Evolutionary conservation across 2,888 invertebrate genomes (phyloP).

Genomic region (Invenusta paracnida): DNA sequence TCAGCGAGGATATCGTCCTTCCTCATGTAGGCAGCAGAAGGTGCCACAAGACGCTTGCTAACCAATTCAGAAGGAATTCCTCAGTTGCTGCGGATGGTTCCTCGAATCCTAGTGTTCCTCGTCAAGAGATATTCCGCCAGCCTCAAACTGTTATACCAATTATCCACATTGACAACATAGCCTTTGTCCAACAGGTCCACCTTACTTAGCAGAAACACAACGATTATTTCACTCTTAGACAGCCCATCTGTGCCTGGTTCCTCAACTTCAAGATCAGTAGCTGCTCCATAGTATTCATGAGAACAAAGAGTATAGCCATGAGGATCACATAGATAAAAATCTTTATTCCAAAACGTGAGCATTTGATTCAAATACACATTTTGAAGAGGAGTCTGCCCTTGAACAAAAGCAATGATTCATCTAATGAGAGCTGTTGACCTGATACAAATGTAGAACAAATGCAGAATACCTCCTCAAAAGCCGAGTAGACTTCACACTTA

Average conservation of each 20-base stretch:
- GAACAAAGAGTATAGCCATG: slow-evolving; percentile 33
- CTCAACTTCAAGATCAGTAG: slow-evolving; percentile 6
- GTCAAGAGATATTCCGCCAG: slow-evolving; percentile 31
- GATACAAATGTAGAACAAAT: slow-evolving; percentile 31
- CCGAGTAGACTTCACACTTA: slow-evolving; percentile 26
- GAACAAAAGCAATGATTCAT: slow-evolving; percentile 33
- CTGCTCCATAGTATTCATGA: slow-evolving; percentile 26
- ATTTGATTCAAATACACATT: slow-evolving; percentile 30
- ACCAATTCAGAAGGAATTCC: slow-evolving; percentile 19
- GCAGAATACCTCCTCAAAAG: slow-evolving; percentile 27
- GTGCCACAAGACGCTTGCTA: slow-evolving; percentile 22
- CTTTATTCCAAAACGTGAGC: background rate
- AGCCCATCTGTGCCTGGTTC: slow-evolving; percentile 22
- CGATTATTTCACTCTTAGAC: slow-evolving; percentile 8
- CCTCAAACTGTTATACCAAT: slow-evolving; percentile 32
- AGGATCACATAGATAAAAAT: slow-evolving; percentile 33
- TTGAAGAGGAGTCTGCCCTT: slow-evolving; percentile 35
- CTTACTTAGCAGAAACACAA: slow-evolving; percentile 18
- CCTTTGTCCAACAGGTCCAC: slow-evolving; percentile 28
- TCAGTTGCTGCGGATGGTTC: slow-evolving; percentile 27
- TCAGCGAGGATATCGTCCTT: slow-evolving; percentile 24
- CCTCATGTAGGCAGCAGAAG: slow-evolving; percentile 31
- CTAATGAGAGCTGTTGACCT: slow-evolving; percentile 28
- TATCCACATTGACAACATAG: slow-evolving; percentile 34
- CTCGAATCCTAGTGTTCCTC: slow-evolving; percentile 1